These are phyloP conservation scores for Thera obeliscata DNA, from an alignment of 2,888 invertebrate species.

Conservation along the genomic window DNA sequence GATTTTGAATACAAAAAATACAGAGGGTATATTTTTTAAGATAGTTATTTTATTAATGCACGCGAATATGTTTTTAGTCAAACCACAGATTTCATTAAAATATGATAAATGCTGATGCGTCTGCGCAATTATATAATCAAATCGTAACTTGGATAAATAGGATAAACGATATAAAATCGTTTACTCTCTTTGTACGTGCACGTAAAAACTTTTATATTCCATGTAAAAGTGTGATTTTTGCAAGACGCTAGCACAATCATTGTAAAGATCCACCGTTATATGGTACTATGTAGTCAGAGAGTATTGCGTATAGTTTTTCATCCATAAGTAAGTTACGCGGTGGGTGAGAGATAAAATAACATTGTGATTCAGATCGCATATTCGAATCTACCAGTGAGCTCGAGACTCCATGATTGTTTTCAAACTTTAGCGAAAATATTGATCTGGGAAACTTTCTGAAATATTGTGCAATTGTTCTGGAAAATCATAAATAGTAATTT, in stretches of 20 bases:
- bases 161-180: too few relatives aligned
- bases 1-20: not conserved
- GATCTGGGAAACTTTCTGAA: conserved; percentile 13
- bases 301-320: conserved; percentile 39
- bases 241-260: not conserved
- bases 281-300: conserved; percentile 38
- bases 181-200: not conserved
- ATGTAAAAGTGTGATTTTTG: not conserved
- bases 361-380: conserved; percentile 44
- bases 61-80: too few relatives aligned
- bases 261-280: conserved; percentile 1
- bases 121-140: too few relatives aligned
- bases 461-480: conserved; percentile 11
- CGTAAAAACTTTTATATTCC: not conserved
- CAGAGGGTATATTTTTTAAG: too few relatives aligned
- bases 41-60: too few relatives aligned
- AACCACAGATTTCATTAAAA: too few relatives aligned
- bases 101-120: too few relatives aligned
- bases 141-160: too few relatives aligned
- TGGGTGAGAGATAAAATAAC: conserved; percentile 42
- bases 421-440: conserved; percentile 35
- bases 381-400: conserved; percentile 26
- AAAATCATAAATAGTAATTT: conserved; percentile 2
- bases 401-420: conserved; percentile 39
- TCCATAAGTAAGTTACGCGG: conserved; percentile 36